Percentiles rank a stretch among this genome's conserved stretches.
Evolutionary conservation across 2,113 vertebrate species (phyloP).

Genomic region (Saccopteryx bilineata): DNA sequence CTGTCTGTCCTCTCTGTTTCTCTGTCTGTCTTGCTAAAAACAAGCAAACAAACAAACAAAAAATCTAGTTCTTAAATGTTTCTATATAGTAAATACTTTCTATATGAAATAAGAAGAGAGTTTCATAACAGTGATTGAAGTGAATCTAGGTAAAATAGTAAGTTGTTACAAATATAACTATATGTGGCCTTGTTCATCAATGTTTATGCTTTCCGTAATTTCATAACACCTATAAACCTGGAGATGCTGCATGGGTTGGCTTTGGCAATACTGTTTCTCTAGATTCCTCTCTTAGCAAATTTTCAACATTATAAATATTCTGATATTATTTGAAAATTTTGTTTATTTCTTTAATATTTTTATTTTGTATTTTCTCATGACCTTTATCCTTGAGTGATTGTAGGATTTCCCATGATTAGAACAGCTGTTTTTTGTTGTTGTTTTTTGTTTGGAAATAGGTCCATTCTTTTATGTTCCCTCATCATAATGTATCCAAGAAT

Average conservation of each 20-base stretch:
- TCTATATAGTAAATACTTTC: not conserved
- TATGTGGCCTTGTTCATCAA: not conserved
- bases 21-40: no score
- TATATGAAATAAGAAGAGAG: not conserved
- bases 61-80: conserved; percentile 17
- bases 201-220: not conserved
- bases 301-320: not conserved
- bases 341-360: not conserved
- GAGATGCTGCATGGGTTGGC: not conserved
- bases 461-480: not conserved
- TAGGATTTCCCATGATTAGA: not conserved
- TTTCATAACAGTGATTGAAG: not conserved
- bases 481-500: not conserved
- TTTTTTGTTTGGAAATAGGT: not conserved
- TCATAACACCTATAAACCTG: not conserved
- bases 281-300: not conserved
- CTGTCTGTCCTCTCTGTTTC: no score
- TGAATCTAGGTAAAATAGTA: not conserved
- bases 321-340: not conserved
- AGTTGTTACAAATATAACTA: not conserved
- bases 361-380: conserved; percentile 1
- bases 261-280: not conserved
- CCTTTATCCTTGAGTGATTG: not conserved
- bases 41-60: no score
- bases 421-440: not conserved